These are phyloP conservation scores for Heteractis magnifica DNA, from an alignment of 92 coral and sea anemone genomes.

Conservation along the genomic window DNA sequence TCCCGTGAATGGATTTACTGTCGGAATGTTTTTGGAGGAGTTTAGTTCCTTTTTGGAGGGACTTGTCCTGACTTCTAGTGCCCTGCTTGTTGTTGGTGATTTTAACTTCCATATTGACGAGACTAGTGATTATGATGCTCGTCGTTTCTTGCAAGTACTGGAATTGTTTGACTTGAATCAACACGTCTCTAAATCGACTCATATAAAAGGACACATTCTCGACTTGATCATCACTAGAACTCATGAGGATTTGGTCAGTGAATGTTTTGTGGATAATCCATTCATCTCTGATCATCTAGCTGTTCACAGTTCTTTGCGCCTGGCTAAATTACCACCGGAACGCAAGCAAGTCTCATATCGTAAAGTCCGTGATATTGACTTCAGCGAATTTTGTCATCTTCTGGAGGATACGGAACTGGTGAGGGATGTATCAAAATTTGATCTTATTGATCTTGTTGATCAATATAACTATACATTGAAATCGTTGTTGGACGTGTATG, in stretches of 20 bases:
- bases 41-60: too few species aligned
- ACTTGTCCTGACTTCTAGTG: too few species aligned
- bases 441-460: not conserved
- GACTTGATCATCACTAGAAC: constrained; percentile 32
- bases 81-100: too few species aligned
- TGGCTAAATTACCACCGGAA: not conserved
- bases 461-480: not conserved
- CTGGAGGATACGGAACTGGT: not conserved
- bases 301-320: not conserved
- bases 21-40: too few species aligned
- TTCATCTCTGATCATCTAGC: constrained; percentile 19
- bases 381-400: not conserved
- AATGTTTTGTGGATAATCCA: constrained; percentile 26
- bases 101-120: too few species aligned
- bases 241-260: constrained; percentile 23
- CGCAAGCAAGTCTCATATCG: not conserved
- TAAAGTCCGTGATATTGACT: not conserved
- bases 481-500: not conserved
- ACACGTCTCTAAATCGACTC: constrained; percentile 30
- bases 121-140: not conserved
- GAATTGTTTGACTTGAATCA: constrained; percentile 31
- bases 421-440: not conserved
- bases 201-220: constrained; percentile 29
- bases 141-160: constrained; percentile 29
- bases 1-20: too few species aligned